phyloP scores from a whole-genome alignment of 2,113 vertebrate species.

The Osmerus mordax region DNA sequence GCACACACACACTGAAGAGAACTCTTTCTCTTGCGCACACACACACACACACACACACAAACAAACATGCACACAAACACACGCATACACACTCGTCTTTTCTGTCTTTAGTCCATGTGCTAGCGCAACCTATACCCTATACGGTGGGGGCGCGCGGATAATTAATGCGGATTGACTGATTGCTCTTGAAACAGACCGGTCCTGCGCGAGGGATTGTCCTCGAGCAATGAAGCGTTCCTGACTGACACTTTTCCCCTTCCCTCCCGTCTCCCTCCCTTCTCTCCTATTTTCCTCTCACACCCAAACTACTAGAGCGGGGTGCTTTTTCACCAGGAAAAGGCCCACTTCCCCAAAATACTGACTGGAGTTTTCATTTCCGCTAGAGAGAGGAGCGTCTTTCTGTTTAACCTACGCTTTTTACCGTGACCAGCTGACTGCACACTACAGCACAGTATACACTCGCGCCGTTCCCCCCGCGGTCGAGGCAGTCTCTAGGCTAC shows the following conservation, averaged over 20 bases:
- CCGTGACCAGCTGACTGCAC: conserved; percentile 45
- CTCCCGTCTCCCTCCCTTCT: conserved; percentile 39
- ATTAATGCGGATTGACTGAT: conserved; percentile 87
- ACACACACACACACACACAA: conserved; percentile 15
- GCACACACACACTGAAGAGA: conserved; percentile 15
- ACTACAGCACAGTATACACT: conserved; percentile 1
- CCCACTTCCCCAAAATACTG: conserved; percentile 54
- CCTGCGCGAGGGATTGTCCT: conserved; percentile 74
- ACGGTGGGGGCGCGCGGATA: conserved; percentile 64
- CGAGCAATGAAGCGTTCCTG: conserved; percentile 73
- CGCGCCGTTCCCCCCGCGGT: neutral
- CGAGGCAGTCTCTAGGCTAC: neutral
- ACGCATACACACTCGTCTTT: conserved; percentile 14
- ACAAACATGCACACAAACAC: conserved; percentile 16
- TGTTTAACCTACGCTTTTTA: conserved; percentile 27
- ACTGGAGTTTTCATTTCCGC: conserved; percentile 12
- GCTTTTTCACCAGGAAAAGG: conserved; percentile 56
- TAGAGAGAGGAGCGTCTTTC: conserved; percentile 33
- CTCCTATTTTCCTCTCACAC: conserved; percentile 35
- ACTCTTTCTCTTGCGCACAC: conserved; percentile 8
- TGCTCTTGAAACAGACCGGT: conserved; percentile 82
- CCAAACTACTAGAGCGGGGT: conserved; percentile 55
- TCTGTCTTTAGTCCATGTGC: conserved; percentile 46
- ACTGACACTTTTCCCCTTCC: conserved; percentile 74
- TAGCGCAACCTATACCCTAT: conserved; percentile 59